Evolutionary conservation across 2,888 invertebrate species (phyloP), one percentile per base, ranked within the genome.

Genomic region (Geotrupes spiniger): DNA sequence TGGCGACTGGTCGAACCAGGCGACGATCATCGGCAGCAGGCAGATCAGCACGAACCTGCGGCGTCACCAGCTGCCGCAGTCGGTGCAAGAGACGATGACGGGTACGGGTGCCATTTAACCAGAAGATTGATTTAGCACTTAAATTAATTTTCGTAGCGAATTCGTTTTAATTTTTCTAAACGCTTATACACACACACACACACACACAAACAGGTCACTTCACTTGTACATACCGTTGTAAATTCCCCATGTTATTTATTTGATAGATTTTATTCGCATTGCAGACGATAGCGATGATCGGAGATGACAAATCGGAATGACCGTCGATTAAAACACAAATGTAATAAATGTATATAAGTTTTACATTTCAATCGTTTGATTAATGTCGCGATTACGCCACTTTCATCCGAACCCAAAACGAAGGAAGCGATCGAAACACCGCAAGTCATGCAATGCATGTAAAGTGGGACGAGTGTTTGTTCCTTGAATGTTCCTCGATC

Each of bases 1-100:
- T 1, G 90, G 87, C 10, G 97, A 97, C 70, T 97, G 97, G 96
- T 89, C 89, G 2, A 84, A 83, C 68, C 83, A 83, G 68, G 76
- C 78, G 60, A 74, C 76, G 58, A 66, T 66, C 40, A 62, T 70
- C 10, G 65, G 68, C 5, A 69, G 67, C 41, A 58, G 72, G 43
- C 70, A 70, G 47, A 68, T 73, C 21, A 57, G 64, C 44, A 64
- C 64, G 28, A 64, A 74, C 55, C 54, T 63, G 33, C 74, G 70
- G 55, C 75, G 74, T 45, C 72, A 72, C 47, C 70, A 68, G 46
- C 57, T 74, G 42, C 72, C 74, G n/a, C 69, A 71, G 25, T 66
- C 70, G 3, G 63, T 67, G 51, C 62, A 69, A 44, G 70, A 71
- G 55, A 63, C 65, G 4, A 64, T 70, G 63, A 67, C 67, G 1